phyloP scores from a whole-genome alignment of 2,797 vertebrate species.

The Orestias chungarensis region DNA sequence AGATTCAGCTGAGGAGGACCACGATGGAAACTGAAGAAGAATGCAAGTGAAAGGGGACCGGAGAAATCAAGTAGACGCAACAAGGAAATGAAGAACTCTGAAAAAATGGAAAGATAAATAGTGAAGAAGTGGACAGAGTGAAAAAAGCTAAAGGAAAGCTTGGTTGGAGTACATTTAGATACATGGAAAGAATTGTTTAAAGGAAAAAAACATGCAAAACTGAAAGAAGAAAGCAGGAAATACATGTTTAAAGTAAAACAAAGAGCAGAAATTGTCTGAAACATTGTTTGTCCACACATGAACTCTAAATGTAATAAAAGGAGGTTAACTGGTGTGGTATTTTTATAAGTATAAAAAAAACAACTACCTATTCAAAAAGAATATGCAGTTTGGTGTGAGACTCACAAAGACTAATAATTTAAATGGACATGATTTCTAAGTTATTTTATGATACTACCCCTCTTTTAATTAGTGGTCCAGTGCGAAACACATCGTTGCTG shows the following conservation, averaged over 20 bases:
- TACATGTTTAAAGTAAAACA: not conserved
- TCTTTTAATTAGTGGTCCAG: no score
- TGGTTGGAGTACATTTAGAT: slow-evolving; percentile 41
- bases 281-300: not conserved
- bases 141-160: slow-evolving; percentile 22
- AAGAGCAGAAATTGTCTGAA: not conserved
- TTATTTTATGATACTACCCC: no score
- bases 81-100: slow-evolving; percentile 20
- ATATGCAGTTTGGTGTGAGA: no score
- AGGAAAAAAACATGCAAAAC: slow-evolving; percentile 55
- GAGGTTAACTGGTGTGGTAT: not conserved
- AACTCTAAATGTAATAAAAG: not conserved
- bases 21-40: slow-evolving; percentile 31
- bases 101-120: slow-evolving; percentile 30
- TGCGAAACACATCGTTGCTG: no score
- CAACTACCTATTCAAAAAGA: no score
- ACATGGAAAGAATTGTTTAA: slow-evolving; percentile 53
- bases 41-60: slow-evolving; percentile 22
- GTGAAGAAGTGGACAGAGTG: slow-evolving; percentile 17
- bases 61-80: slow-evolving; percentile 17
- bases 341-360: not conserved
- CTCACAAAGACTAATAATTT: no score
- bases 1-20: slow-evolving; percentile 26
- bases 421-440: no score
- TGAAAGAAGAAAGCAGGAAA: slow-evolving; percentile 9